Base-by-base conservation (phyloP, 2,888 invertebrate genomes). In the Leptogaster cylindrica region DNA sequence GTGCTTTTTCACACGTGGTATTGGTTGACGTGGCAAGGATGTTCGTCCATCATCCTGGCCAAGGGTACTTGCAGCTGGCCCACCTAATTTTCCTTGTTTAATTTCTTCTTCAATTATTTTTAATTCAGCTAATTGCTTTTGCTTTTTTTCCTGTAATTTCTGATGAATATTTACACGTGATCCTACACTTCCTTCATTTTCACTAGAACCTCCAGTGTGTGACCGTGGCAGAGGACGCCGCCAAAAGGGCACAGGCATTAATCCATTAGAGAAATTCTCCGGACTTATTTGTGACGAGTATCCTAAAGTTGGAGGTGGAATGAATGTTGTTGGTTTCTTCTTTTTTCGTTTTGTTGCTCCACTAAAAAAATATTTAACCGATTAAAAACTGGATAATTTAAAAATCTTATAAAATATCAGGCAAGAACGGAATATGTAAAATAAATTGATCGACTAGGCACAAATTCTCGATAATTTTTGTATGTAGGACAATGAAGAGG, bases 311-410 rank as follows among this genome's bases (percentile, higher is more conserved):
- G 88, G 88, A 0, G 92, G 92, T 0, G 93, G 93, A 2, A 93
- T 89, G 78, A 93, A 93, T 0, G 89, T 88, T 0, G 93, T 92
- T n/a, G 93, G 93, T 79, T 93, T 93, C 78, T 94, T 94, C 81
- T 93, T 93, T 78, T 93, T 93, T 20, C 93, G 84, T 70, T 88
- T 89, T 16, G 86, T 86, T 18, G 77, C 77, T 51, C 74, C 74
- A 66, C 77, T 76, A 68, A 16, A 73, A 73, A 48, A 18, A n/a
- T n/a, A n/a, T n/a, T n/a, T n/a, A n/a, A n/a, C n/a, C n/a, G n/a
- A n/a, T n/a, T n/a, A n/a, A n/a, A n/a, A n/a, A n/a, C n/a, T n/a
- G n/a, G n/a, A n/a, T n/a, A n/a, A n/a, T n/a, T n/a, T n/a, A n/a
- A n/a, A n/a, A n/a, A n/a, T n/a, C n/a, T n/a, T n/a, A n/a, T n/a